Evolutionary conservation across 2,113 vertebrate genomes (phyloP).

Genomic region (Argyrosomus japonicus): DNA sequence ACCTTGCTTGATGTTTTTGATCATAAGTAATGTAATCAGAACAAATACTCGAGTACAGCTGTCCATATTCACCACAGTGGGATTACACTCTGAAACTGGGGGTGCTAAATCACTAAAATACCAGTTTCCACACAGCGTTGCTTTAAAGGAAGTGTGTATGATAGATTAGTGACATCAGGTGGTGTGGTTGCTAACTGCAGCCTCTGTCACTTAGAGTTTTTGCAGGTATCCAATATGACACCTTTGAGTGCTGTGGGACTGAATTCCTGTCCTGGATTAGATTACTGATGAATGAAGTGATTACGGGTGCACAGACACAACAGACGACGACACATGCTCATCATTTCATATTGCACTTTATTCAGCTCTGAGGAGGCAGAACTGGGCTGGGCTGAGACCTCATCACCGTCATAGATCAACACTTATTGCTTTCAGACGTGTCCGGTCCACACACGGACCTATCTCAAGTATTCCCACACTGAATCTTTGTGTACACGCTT

Average conservation of each 20-base stretch:
- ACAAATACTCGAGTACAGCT: too few relatives aligned
- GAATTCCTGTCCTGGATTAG: background rate
- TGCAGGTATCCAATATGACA: background rate
- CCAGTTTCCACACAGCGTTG: too few relatives aligned
- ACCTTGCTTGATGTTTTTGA: too few relatives aligned
- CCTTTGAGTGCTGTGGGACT: background rate
- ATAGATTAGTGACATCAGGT: too few relatives aligned
- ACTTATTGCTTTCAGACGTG: conserved; percentile 76
- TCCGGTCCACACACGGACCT: background rate
- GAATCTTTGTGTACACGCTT: conserved; percentile 12
- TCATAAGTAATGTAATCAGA: too few relatives aligned
- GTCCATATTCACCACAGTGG: too few relatives aligned
- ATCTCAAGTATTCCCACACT: conserved; percentile 45
- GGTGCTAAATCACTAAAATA: too few relatives aligned
- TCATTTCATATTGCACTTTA: conserved; percentile 82
- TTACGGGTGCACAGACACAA: background rate
- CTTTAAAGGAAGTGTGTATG: too few relatives aligned
- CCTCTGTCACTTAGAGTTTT: too few relatives aligned
- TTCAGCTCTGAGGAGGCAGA: conserved; percentile 60
- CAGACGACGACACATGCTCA: background rate
- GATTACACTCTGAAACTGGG: too few relatives aligned
- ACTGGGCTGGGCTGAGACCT: conserved; percentile 46
- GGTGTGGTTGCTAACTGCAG: too few relatives aligned
- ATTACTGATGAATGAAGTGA: background rate
- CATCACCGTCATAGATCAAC: conserved; percentile 65